Evolutionary conservation across 2,888 invertebrate genomes (phyloP), one percentile per base, ranked within the genome.

Genomic region (Agriotes lineatus): DNA sequence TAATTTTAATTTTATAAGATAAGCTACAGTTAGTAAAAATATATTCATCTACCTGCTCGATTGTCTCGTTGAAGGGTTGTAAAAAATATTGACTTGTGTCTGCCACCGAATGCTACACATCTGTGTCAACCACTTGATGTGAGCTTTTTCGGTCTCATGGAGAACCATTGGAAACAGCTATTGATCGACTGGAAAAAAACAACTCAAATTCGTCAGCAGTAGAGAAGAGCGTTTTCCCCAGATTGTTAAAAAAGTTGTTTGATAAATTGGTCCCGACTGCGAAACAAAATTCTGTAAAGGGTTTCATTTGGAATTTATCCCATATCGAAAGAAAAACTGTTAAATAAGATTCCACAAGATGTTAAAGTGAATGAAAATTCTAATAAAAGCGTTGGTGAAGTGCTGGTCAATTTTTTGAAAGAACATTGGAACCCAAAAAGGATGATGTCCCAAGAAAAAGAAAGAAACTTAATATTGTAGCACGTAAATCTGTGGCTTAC

Each of bases 161-260:
- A n/a, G n/a, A n/a, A n/a, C n/a, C 59, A 73, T 57, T 57, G 78
- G 77, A 78, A 63, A 74, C 37, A 63, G 25, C 22, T 58, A 20
- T 39, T 58, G 12, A 14, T 16, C 18, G 42, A 58, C 19, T 58
- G 19, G 58, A 58, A 39, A 58, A 58, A 37, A n/a, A 1, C 12
- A 39, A 14, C 39, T 16, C 39, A 39, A 39, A 39, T 39, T 39
- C 14, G 39, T 39, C 39, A 39, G 12, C 39, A 39, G 39, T 6
- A 39, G 14, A 39, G 6, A 39, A 39, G 14, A 39, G 14, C 14
- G 39, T 39, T 6, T 39, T 25, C 25, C 39, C 39, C 12, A 39
- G 14, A 39, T 39, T 39, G 12, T 14, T 39, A 39, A 39, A 39
- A 39, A 12, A 12, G 7, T 2, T 39, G 5, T 39, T 35, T 35